Base-by-base conservation (phyloP, 2,113 vertebrate species). In the Falcunculus frontatus region DNA sequence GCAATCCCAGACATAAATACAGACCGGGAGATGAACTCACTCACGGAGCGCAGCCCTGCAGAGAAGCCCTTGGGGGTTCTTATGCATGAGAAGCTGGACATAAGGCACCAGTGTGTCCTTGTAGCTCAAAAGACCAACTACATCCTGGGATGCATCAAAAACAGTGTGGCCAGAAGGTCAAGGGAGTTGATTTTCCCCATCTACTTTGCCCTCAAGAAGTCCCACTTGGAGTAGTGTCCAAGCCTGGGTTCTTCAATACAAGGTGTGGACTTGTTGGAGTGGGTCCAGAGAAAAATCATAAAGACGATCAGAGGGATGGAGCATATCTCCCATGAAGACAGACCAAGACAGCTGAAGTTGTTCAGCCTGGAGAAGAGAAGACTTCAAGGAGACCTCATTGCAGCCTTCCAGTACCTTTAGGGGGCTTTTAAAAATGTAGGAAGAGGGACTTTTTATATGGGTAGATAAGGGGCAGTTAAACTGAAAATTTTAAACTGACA, bases 1-100 rank as follows among this genome's bases (percentile, higher is more conserved):
- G 41, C 19, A 70, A n/a, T 26, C 30, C n/a, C 29, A 79, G n/a
- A 26, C 5, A 8, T 7, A 23, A 55, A 29, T 7, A 25, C 13
- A 63, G 56, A 30, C 47, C 30, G 23, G 19, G 25, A 63, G n/a
- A 87, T 47, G 8, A 16, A 29, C 18, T 39, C 35, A 17, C 7
- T 22, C 19, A 25, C 19, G 35, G 19, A n/a, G 10, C 0, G 1
- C 30, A 63, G 57, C 25, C 30, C 57, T 35, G 30, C 0, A 0
- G 47, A 70, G 30, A 41, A 63, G n/a, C 62, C 20, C 21, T 41
- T 11, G 11, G 16, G 16, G 16, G 20, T 21, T 87, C n/a, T 63
- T 1, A 0, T 20, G 30, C 23, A 21, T 21, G 13, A 63, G 35
- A 70, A 70, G 12, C n/a, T 3, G 2, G 39, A n/a, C 49, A 55